Conservation (phyloP, 2,797 vertebrate species). For the Alosa sapidissima region DNA sequence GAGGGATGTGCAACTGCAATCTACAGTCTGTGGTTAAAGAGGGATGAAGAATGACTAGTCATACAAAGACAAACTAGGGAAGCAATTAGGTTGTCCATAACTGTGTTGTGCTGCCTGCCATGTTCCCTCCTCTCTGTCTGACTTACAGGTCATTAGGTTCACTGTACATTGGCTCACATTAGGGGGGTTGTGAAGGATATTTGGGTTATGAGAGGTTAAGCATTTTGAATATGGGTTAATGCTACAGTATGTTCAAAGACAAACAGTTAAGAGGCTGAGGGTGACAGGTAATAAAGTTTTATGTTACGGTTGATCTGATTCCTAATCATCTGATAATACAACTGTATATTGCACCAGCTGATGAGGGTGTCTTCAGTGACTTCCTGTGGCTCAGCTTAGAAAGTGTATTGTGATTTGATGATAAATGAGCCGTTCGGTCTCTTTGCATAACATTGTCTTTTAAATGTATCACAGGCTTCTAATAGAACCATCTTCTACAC, state of each 20-base stretch:
- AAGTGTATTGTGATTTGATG: too few species aligned
- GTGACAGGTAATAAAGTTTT: too few species aligned
- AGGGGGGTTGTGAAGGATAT: background rate
- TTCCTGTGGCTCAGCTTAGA: background rate
- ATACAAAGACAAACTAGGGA: slow-evolving; percentile 12
- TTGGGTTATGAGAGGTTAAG: background rate
- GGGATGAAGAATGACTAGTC: slow-evolving; percentile 8
- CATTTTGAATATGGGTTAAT: background rate
- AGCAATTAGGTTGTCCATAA: slow-evolving; percentile 14
- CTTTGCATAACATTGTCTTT: background rate
- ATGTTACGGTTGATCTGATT: background rate
- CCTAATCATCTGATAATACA: too few species aligned
- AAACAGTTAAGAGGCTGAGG: background rate
- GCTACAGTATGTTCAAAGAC: background rate
- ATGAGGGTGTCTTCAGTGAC: background rate
- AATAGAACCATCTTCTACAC: too few species aligned
- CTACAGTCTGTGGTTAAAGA: background rate
- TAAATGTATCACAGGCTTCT: background rate
- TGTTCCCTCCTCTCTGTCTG: background rate
- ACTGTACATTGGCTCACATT: background rate
- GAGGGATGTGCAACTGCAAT: background rate
- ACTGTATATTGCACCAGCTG: too few species aligned
- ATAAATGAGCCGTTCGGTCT: background rate
- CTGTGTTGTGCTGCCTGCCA: background rate
- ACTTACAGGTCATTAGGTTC: background rate